A percentile compares a stretch with the other conserved stretches of the same genome.
These are phyloP conservation scores for Sigmodon hispidus DNA, from an alignment of 2,113 vertebrate species.

Conservation along the genomic window DNA sequence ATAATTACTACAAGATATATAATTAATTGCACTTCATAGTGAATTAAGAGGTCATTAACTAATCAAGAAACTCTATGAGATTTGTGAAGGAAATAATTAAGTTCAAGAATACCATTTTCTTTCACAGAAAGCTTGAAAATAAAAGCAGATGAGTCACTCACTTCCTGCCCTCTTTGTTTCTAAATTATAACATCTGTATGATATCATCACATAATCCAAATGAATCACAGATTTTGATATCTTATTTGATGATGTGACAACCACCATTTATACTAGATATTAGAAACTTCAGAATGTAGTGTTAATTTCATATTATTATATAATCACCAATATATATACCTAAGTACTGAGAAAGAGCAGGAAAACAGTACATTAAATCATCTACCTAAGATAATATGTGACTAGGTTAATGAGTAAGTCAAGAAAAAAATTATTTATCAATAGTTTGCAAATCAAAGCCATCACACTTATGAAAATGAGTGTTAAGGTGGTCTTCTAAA, in stretches of 20 bases:
- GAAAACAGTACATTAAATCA: neutral
- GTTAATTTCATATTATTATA: neutral
- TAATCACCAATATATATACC: conserved; percentile 5
- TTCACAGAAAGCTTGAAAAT: neutral
- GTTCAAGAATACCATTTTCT: neutral
- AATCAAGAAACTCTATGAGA: neutral
- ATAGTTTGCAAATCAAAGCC: neutral
- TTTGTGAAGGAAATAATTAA: neutral
- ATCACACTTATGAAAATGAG: neutral
- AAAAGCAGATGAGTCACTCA: neutral
- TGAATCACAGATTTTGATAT: neutral
- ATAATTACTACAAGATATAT: neutral
- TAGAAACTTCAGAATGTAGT: neutral
- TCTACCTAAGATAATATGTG: neutral
- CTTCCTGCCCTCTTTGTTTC: neutral
- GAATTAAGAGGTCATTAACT: neutral
- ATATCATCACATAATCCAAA: neutral
- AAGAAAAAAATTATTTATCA: neutral
- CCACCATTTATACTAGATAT: neutral
- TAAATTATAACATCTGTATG: neutral
- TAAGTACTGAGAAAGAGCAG: neutral
- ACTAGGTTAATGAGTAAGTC: neutral
- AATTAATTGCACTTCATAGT: neutral
- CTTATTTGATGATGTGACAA: neutral
- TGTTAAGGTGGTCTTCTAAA: neutral